phyloP scores from a whole-genome alignment of 2,113 vertebrate genomes.

The Alethe castanea region DNA sequence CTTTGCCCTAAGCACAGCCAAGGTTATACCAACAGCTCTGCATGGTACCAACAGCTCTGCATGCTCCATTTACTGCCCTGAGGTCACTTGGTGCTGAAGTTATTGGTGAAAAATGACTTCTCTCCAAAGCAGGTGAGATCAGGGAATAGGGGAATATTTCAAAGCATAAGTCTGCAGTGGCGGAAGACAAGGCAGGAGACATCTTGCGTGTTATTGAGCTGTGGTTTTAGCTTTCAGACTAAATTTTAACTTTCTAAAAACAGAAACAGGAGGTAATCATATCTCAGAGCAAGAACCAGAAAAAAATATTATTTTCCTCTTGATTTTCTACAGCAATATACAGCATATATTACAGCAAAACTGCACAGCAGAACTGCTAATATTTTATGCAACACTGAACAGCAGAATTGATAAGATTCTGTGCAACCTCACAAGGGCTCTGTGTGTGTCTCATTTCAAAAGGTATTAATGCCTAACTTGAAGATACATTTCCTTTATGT shows the following conservation, averaged over 20 bases:
- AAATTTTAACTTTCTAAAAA: background rate
- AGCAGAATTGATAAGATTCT: background rate
- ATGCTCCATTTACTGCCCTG: background rate
- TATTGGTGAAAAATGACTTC: background rate
- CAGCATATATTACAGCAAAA: background rate
- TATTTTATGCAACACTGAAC: background rate
- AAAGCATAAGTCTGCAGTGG: background rate
- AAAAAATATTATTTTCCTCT: background rate
- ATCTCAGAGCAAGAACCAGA: background rate
- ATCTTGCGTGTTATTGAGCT: background rate
- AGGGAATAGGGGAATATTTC: background rate
- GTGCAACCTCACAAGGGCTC: background rate
- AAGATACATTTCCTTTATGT: background rate
- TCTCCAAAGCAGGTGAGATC: background rate
- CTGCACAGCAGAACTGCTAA: background rate
- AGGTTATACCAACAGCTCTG: background rate
- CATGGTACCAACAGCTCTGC: background rate
- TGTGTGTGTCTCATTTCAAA: background rate
- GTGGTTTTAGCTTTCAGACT: background rate
- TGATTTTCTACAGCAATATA: background rate
- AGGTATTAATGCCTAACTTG: background rate
- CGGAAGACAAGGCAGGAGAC: background rate
- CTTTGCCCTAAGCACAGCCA: background rate
- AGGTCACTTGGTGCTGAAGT: background rate
- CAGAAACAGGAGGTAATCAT: background rate